phyloP scores from a whole-genome alignment of 2,113 vertebrate species.

The Parotia lawesii region DNA sequence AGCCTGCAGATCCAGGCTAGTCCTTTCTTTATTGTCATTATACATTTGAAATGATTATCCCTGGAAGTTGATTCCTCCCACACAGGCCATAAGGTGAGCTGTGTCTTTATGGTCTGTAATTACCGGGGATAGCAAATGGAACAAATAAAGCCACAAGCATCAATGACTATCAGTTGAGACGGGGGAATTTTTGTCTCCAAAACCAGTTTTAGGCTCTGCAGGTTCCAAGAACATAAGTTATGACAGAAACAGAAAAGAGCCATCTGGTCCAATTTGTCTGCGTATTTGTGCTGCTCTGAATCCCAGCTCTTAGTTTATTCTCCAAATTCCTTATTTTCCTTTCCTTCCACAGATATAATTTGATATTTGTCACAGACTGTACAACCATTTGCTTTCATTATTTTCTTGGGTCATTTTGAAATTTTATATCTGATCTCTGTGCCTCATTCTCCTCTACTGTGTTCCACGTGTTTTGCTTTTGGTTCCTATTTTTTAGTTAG shows the following conservation, averaged over 20 bases:
- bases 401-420: background rate
- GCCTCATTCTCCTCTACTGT: background rate
- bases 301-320: background rate
- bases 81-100: background rate
- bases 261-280: conserved; percentile 48
- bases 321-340: background rate
- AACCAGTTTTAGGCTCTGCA: conserved; percentile 31
- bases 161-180: background rate
- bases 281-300: conserved; percentile 4
- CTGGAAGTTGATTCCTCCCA: background rate
- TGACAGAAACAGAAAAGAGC: conserved; percentile 21
- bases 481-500: background rate
- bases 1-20: background rate
- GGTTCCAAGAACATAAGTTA: conserved; percentile 52
- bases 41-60: background rate
- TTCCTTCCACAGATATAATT: background rate
- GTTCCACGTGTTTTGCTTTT: background rate
- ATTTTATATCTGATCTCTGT: background rate
- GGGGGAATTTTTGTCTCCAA: conserved; percentile 12
- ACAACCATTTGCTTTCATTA: background rate
- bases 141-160: conserved; percentile 31
- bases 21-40: background rate
- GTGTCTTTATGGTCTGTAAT: conserved; percentile 20
- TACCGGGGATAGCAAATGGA: background rate
- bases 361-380: background rate